Conservation (phyloP, 2,113 vertebrate species). For the Tetraodon nigroviridis region DNA sequence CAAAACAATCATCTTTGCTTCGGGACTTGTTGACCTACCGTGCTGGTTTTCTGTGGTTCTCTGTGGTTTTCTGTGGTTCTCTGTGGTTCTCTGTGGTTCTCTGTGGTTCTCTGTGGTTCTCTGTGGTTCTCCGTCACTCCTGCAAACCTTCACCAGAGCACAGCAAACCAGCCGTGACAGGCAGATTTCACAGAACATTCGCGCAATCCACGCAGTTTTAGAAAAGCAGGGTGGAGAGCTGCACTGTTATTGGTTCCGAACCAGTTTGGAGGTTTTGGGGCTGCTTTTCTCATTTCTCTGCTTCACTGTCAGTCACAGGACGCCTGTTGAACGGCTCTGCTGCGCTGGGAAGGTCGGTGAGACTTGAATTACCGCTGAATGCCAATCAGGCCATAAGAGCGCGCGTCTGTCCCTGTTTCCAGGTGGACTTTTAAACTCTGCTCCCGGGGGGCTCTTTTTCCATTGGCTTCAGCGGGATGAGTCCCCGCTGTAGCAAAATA, state of each 20-base stretch:
- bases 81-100: no score
- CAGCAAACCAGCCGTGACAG: no score
- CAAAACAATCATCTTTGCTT: no score
- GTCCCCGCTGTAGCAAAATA: constrained; percentile 1
- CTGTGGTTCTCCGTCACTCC: no score
- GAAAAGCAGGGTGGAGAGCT: not conserved
- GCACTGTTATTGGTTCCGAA: not conserved
- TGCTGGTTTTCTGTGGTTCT: no score
- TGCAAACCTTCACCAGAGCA: no score
- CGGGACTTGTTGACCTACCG: no score
- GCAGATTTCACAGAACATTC: no score
- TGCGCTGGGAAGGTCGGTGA: constrained; percentile 3
- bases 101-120: no score
- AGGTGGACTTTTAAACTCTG: constrained; percentile 39
- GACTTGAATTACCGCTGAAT: constrained; percentile 7
- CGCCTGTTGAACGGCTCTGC: constrained; percentile 3
- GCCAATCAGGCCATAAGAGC: constrained; percentile 22
- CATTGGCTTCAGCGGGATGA: constrained; percentile 16
- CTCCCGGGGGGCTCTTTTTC: constrained; percentile 30
- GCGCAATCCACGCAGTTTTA: not conserved
- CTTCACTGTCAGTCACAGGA: not conserved
- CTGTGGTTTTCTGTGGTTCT: no score
- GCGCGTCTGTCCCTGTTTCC: not conserved
- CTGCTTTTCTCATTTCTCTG: not conserved
- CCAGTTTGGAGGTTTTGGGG: not conserved